Base-by-base conservation (phyloP, 1,140 invertebrate genomes). In the Trialeurodes vaporariorum region DNA sequence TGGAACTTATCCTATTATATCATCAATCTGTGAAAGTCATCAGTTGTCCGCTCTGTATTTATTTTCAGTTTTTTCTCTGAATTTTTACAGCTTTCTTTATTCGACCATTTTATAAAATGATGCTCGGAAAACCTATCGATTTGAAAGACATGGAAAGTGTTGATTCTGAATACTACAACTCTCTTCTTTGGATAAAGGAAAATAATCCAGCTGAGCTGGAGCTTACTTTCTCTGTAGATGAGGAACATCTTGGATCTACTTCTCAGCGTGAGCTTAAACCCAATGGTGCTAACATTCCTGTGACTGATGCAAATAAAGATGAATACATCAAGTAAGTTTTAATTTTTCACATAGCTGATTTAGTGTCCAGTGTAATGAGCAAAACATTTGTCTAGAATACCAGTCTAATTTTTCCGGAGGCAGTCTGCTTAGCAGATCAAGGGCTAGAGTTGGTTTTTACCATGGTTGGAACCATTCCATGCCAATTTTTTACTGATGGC, bases 91-190 rank as follows among this genome's bases (percentile, higher is more conserved):
- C 94, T 61, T 98, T 98, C 80, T 99, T 99, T 80, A 98, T 99
- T 80, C 88, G 96, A 76, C 96, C 96, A 71, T 98, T 98, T 81
- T 99, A 99, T 80, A 99, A 98, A 82, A 98, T 99, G 96, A 98
- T 99, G 95, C 79, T 99, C 70, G 86, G 86, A 66, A 98, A 98
- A 81, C 76, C 86, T 40, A 98, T 99, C 71, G 92, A 93, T 75
- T 80, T 99, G 12, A 91, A 93, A 78, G 96, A 98, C 78, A 98
- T 98, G 96, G 96, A 98, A 80, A 90, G 93, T 59, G 96, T 98
- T 24, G 97, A 99, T 81, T 91, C 93, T 0, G 96, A 98, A 81
- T 99, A 98, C 81, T 98, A 96, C 78, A 98, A 98, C 81, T 98
- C 96, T 0, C 81, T 99, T 40, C 84, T 96, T 71, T 98, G 93